Percentiles rank a stretch among this genome's conserved stretches.
These are phyloP conservation scores for Chamaetylas fuelleborni DNA, from an alignment of 2,113 vertebrate genomes.

Conservation along the genomic window DNA sequence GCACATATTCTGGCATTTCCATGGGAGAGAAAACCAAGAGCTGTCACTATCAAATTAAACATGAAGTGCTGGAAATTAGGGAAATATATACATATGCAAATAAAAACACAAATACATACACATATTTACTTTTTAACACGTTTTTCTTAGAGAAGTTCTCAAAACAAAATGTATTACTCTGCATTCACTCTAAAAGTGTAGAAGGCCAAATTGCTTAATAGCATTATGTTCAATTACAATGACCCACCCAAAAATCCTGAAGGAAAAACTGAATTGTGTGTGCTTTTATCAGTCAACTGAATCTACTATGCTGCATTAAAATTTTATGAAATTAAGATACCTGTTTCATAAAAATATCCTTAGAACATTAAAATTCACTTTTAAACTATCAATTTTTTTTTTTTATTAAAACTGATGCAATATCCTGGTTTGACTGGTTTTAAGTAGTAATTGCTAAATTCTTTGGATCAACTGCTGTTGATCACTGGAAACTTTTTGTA, in stretches of 20 bases:
- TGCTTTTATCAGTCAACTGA: not conserved
- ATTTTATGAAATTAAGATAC: not conserved
- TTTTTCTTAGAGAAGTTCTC: not conserved
- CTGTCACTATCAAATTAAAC: not conserved
- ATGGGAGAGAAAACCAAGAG: not conserved
- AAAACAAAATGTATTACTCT: rapidly evolving
- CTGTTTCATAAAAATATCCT: not conserved
- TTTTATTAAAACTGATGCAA: not conserved
- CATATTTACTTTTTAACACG: not conserved
- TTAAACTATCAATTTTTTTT: not conserved
- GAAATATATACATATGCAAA: not conserved
- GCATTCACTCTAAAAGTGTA: not conserved
- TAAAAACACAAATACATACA: not conserved
- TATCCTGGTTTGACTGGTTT: not conserved
- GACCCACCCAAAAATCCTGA: not conserved
- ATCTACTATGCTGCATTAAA: not conserved
- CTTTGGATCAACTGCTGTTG: not conserved
- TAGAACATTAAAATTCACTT: not conserved
- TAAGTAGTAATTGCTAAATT: not conserved
- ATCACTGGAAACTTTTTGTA: not conserved
- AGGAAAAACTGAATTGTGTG: not conserved
- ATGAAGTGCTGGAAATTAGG: not conserved
- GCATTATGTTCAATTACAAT: not conserved
- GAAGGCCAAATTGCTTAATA: not conserved
- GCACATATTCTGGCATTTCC: not conserved